These are phyloP conservation scores for Deilephila porcellus DNA, from an alignment of 2,888 invertebrate genomes.

Conservation along the genomic window DNA sequence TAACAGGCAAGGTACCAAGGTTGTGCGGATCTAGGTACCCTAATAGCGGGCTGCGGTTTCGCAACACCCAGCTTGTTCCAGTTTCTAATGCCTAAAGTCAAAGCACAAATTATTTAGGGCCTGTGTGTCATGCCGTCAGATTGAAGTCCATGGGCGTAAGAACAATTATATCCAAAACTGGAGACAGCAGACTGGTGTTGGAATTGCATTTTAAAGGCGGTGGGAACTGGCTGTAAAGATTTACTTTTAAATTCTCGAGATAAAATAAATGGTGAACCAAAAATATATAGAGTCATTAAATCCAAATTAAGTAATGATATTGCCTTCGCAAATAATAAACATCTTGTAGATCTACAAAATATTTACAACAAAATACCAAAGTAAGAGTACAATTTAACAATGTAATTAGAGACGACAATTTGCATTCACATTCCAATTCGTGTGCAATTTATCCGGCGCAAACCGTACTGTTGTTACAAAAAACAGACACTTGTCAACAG, in stretches of 20 bases:
- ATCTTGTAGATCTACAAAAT: neutral
- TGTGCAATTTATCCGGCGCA: slow-evolving; percentile 27
- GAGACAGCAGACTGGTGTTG: slow-evolving; percentile 27
- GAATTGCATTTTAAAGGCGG: neutral
- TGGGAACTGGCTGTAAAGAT: slow-evolving; percentile 35
- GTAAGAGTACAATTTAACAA: slow-evolving; percentile 4
- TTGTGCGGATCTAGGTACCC: slow-evolving; percentile 71
- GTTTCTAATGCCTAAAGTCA: slow-evolving; percentile 73
- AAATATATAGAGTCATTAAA: neutral
- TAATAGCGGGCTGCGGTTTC: slow-evolving; percentile 67
- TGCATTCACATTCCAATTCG: slow-evolving; percentile 28
- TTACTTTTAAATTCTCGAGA: neutral
- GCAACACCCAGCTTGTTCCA: slow-evolving; percentile 68
- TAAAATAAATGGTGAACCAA: neutral
- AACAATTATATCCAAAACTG: slow-evolving; percentile 60
- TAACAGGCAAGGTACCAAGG: slow-evolving; percentile 79
- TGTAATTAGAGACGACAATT: slow-evolving; percentile 24
- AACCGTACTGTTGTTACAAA: slow-evolving; percentile 32
- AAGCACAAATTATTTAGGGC: slow-evolving; percentile 79
- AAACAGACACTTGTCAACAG: slow-evolving; percentile 42
- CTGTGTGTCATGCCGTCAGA: slow-evolving; percentile 69
- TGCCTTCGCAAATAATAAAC: neutral
- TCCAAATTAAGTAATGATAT: neutral
- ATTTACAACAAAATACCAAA: neutral
- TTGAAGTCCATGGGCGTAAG: slow-evolving; percentile 58